phyloP scores from a whole-genome alignment of 2,888 invertebrate genomes.

The Mesorhabditis belari region DNA sequence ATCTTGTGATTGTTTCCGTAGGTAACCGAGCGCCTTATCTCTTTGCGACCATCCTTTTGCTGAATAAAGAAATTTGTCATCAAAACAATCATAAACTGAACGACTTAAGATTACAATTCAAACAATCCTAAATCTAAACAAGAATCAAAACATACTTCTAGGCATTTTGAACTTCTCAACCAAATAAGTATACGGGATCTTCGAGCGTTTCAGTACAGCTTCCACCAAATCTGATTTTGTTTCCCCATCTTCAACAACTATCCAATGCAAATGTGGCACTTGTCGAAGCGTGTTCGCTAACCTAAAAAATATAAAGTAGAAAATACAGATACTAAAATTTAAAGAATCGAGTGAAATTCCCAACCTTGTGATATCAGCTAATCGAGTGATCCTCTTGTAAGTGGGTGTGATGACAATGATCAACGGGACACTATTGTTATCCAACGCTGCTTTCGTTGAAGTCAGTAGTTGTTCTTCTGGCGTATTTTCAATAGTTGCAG shows the following conservation, averaged over 20 bases:
- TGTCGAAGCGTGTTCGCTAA: not conserved
- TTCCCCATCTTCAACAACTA: not conserved
- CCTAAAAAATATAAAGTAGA: too few species aligned
- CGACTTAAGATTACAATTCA: not conserved
- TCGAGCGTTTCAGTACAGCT: not conserved
- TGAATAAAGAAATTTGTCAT: too few species aligned
- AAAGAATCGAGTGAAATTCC: too few species aligned
- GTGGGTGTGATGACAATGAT: slow-evolving; percentile 32
- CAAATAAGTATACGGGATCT: not conserved
- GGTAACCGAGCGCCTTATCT: not conserved
- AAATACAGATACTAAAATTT: too few species aligned
- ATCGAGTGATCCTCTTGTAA: slow-evolving; percentile 18
- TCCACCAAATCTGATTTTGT: not conserved
- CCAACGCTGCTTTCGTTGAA: too few species aligned
- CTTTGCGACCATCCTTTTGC: not conserved
- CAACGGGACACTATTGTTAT: slow-evolving; percentile 6
- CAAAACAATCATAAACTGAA: not conserved
- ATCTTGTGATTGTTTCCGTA: not conserved
- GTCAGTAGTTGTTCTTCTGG: too few species aligned
- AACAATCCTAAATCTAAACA: too few species aligned
- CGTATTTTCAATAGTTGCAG: too few species aligned
- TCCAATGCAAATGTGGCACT: not conserved
- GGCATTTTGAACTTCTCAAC: too few species aligned
- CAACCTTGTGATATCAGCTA: slow-evolving; percentile 27
- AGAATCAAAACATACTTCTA: too few species aligned